These are phyloP conservation scores for Acholoe squamosa DNA, from an alignment of 2,888 invertebrate species.

Conservation along the genomic window DNA sequence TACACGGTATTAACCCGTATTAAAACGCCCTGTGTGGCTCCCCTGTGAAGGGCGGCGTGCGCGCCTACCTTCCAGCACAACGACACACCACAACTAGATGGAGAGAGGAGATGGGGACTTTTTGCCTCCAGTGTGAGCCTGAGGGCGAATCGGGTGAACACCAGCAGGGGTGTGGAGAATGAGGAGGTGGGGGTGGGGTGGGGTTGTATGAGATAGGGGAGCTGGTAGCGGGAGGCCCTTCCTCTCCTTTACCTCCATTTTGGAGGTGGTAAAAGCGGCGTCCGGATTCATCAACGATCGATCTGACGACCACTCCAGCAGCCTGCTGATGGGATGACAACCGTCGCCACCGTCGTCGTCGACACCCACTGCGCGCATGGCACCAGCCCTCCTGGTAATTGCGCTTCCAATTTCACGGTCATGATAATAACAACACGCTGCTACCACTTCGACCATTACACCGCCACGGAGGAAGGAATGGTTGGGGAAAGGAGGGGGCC, in stretches of 20 bases:
- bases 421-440: conserved; percentile 41
- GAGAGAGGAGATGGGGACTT: no score
- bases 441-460: background rate
- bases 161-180: background rate
- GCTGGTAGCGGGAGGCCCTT: background rate
- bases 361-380: background rate
- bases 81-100: no score
- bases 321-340: conserved; percentile 7
- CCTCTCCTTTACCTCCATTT: conserved; percentile 8
- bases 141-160: background rate
- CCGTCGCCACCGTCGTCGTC: background rate
- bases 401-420: conserved; percentile 55
- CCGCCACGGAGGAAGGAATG: no score
- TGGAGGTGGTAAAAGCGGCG: conserved; percentile 31
- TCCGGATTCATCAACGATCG: conserved; percentile 48
- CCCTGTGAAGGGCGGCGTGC: background rate
- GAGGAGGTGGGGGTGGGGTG: background rate
- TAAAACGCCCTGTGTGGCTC: background rate
- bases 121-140: background rate
- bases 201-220: background rate
- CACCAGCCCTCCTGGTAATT: conserved; percentile 32
- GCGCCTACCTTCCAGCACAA: background rate
- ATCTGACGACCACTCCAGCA: background rate
- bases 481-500: background rate
- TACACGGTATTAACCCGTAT: conserved; percentile 50